These are phyloP conservation scores for Platypus cylindrus DNA, from an alignment of 2,888 invertebrate species.

Conservation along the genomic window DNA sequence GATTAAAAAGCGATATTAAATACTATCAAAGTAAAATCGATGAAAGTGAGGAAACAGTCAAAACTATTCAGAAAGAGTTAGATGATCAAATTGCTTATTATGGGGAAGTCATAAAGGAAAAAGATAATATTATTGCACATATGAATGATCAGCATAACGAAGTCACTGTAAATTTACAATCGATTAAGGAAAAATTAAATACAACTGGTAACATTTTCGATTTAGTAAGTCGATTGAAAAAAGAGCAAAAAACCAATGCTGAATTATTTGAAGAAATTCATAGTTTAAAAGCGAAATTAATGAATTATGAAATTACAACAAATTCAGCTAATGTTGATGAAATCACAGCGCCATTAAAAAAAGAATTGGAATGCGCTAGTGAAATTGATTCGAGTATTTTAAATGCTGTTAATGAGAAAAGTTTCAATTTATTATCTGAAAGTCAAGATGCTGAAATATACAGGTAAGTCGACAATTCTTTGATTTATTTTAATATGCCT, in stretches of 20 bases:
- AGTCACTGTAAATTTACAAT: constrained; percentile 40
- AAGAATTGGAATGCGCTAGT: constrained; percentile 47
- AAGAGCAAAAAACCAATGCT: constrained; percentile 38
- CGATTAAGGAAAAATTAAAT: constrained; percentile 40
- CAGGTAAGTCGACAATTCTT: too few relatives aligned
- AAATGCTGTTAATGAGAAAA: constrained; percentile 39
- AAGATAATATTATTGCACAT: constrained; percentile 45
- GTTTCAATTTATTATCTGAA: constrained; percentile 22
- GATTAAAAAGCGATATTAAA: constrained; percentile 35
- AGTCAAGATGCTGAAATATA: constrained; percentile 31
- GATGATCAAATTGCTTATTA: constrained; percentile 43
- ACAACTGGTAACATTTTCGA: constrained; percentile 33
- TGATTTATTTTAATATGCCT: too few relatives aligned
- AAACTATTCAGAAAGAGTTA: constrained; percentile 30
- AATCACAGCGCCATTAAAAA: constrained; percentile 42
- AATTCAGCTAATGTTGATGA: constrained; percentile 37
- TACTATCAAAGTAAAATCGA: constrained; percentile 40
- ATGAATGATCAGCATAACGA: constrained; percentile 45
- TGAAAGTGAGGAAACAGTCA: constrained; percentile 17
- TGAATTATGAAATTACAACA: constrained; percentile 35
- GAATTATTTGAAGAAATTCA: constrained; percentile 30
- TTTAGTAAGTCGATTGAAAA: constrained; percentile 31
- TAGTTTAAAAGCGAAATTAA: constrained; percentile 23
- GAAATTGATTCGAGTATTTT: constrained; percentile 46
- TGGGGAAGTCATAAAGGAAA: constrained; percentile 44